Evolutionary conservation across 1,140 invertebrate species (phyloP), one percentile per base, ranked within the genome.

Genomic region (Apis cerana): DNA sequence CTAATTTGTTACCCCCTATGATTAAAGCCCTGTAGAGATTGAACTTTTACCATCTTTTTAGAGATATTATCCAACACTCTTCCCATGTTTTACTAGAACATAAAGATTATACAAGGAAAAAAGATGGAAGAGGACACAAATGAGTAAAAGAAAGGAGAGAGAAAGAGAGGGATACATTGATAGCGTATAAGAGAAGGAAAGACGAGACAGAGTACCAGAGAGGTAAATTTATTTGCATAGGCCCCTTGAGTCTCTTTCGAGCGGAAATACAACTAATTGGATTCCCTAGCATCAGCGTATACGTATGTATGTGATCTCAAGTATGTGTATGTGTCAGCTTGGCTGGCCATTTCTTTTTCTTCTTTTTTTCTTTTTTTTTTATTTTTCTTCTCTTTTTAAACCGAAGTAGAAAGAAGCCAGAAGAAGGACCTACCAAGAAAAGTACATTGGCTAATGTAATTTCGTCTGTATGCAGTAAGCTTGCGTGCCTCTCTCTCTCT

Each of bases 381-480:
- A 43, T 43, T 43, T 43, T 43, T 43, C 33, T 43, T 43, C 33
- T 43, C 61, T 79, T 79, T 79, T 80, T 71, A 50, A 71, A 71
- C 50, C 52, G 50, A 56, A 43, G 50, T 70, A 71, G 70, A 71
- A 71, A n/a, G 71, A 80, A 75, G 52, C 71, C 21, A n/a, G 79
- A 11, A 69, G 68, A 58, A 65, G 33, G 33, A 43, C 33, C 76
- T 75, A 59, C 75, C 62, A 72, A 85, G 79, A 84, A 82, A 85
- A 83, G 75, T 82, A 88, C 83, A 83, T 88, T 80, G 83, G 83
- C 85, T 88, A 88, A 88, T 88, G 83, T 81, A 87, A 88, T 87
- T 87, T 74, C 67, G 76, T 87, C 80, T 69, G 86, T 84, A 84
- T 87, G 83, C 80, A 87, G 76, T 33, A 59, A 58, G 58, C 13